phyloP scores from a whole-genome alignment of 2,888 invertebrate species.

The Pseudococcus longispinus region DNA sequence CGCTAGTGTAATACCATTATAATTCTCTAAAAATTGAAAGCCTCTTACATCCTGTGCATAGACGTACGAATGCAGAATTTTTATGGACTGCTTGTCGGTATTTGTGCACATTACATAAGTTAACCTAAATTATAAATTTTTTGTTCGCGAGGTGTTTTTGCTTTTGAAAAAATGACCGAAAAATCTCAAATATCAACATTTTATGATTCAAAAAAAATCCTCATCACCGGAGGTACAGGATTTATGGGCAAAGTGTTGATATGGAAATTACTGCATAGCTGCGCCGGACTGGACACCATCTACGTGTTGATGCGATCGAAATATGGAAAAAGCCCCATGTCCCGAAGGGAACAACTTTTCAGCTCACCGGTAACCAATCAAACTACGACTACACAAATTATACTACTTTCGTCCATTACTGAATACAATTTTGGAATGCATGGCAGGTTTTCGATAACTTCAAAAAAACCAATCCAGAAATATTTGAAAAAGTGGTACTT shows the following conservation, averaged over 20 bases:
- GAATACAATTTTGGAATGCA: conserved; percentile 62
- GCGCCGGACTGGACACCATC: not conserved
- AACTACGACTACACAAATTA: conserved; percentile 65
- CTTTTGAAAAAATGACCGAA: not conserved
- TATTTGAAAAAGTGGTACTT: conserved; percentile 77
- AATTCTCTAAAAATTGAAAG: too few relatives aligned
- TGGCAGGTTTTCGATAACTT: conserved; percentile 62
- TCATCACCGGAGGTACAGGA: not conserved
- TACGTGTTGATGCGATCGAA: not conserved
- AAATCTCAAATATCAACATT: not conserved
- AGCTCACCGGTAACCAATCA: conserved; percentile 69
- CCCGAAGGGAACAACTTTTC: not conserved
- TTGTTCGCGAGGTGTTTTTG: not conserved
- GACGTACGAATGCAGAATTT: too few relatives aligned
- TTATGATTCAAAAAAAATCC: not conserved
- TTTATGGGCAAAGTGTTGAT: not conserved
- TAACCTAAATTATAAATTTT: too few relatives aligned
- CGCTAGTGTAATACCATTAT: too few relatives aligned
- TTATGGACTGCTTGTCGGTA: too few relatives aligned
- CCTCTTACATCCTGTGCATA: too few relatives aligned
- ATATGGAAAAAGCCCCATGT: not conserved
- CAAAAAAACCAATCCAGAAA: conserved; percentile 72
- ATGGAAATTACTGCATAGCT: not conserved
- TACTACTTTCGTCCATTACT: conserved; percentile 67
- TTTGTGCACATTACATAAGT: too few relatives aligned